Base-by-base conservation (phyloP, 2,888 invertebrate species). In the Peribatodes rhomboidaria region DNA sequence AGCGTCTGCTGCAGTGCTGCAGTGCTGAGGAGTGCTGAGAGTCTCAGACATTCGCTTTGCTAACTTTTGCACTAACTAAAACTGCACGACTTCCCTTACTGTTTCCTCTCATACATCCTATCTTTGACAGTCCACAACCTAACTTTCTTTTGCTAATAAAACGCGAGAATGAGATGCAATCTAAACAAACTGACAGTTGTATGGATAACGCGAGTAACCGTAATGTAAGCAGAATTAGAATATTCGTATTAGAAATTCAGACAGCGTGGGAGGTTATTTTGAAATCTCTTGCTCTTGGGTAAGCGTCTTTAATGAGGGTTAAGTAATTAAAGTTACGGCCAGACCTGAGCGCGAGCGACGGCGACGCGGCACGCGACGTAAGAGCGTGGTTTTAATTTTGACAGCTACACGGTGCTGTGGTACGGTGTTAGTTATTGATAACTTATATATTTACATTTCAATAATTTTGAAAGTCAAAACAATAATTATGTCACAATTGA, bases 91-190 rank as follows among this genome's bases (percentile, higher is more conserved):
- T 9, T 2, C 53, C 39, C 60, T 31, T 61, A 54, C 60, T 61
- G 60, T 27, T n/a, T 11, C 2, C n/a, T 11, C 13, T 8, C 18
- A 0, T 52, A 16, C 53, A 53, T 0, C 0, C 11, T 18, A 0
- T 11, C 46, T 27, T 16, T 41, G 39, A 61, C 47, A 47, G 20
- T 18, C n/a, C 41, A 55, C 22, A 22, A 22, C 33, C 20, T 8
- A 7, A 56, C 49, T 16, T 42, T 55, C 31, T 49, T 62, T 52
- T 46, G 56, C 44, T 39, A 62, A 62, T 62, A 62, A 62, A 62
- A 62, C 37, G 27, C 35, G 6, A 31, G 35, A 62, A 39, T 42
- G 18, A 56, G 42, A 44, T 37, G 16, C 35, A 42, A 37, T 57
- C 44, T 52, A 57, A 52, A 57, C 57, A 57, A 52, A 62, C 13